Conservation (phyloP, 1,140 invertebrate genomes). For the Ruditapes philippinarum region DNA sequence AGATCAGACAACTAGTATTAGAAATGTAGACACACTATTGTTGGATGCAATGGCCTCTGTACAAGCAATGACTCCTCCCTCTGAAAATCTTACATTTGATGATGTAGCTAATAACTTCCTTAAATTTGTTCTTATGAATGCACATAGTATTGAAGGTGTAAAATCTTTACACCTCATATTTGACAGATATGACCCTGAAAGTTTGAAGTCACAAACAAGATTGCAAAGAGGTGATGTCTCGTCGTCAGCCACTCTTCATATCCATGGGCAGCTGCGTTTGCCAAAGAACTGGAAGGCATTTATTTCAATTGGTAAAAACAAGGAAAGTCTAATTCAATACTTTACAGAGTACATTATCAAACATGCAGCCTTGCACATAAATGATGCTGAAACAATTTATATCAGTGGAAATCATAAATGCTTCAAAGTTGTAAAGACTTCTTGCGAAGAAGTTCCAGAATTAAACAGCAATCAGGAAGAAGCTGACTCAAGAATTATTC, state of each 20-base stretch:
- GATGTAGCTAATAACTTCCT: conserved; percentile 4
- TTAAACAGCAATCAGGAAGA: neutral
- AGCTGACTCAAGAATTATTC: neutral
- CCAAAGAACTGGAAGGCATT: conserved; percentile 33
- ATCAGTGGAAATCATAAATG: no score
- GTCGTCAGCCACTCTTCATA: neutral
- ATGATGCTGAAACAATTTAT: neutral
- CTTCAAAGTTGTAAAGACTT: neutral
- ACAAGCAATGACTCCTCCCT: neutral
- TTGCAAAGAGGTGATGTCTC: neutral
- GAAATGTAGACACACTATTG: neutral
- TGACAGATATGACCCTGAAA: neutral
- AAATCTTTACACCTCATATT: neutral
- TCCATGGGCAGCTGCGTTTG: neutral
- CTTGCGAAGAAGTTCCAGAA: neutral
- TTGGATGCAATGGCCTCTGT: conserved; percentile 17
- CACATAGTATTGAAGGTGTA: neutral
- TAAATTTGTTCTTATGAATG: neutral
- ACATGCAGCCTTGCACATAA: neutral
- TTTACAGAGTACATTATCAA: neutral
- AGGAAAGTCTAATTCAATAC: neutral
- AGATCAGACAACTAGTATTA: neutral
- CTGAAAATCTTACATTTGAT: neutral
- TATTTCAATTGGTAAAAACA: conserved; percentile 15
- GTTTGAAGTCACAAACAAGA: neutral